Evolutionary conservation across 2,888 invertebrate genomes (phyloP).

Genomic region (Oscheius sp.): DNA sequence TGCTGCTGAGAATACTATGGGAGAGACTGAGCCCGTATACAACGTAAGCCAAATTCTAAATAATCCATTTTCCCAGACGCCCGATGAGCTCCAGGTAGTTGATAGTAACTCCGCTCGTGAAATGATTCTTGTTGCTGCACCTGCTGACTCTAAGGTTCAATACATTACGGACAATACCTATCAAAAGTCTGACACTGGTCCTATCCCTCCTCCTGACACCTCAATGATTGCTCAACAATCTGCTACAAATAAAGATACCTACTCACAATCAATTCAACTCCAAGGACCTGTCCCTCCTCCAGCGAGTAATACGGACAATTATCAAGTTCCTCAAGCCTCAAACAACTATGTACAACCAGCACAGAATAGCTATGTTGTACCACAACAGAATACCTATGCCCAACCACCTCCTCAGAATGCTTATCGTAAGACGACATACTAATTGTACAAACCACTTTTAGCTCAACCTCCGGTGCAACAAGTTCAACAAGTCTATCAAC

Average conservation of each 20-base stretch:
- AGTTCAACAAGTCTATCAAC: conserved; percentile 20
- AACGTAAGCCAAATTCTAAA: background rate
- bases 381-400: background rate
- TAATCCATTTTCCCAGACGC: background rate
- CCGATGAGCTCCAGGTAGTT: background rate
- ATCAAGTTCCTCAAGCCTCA: conserved; percentile 13
- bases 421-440: background rate
- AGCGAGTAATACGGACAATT: background rate
- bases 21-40: conserved; percentile 9
- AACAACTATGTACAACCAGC: conserved; percentile 17
- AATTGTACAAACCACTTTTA: no score
- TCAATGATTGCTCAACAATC: background rate
- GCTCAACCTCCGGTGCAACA: background rate
- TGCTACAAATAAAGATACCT: background rate
- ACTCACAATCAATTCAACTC: background rate
- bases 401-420: conserved; percentile 16
- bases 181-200: conserved; percentile 7
- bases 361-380: background rate
- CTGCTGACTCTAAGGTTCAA: background rate
- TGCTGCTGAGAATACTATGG: conserved; percentile 11
- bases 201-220: conserved; percentile 20
- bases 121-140: background rate
- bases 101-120: background rate
- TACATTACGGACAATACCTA: conserved; percentile 10
- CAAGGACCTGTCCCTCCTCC: background rate